Percentiles rank a stretch among this genome's conserved stretches.
Evolutionary conservation across 1,140 invertebrate species (phyloP).

Genomic region (Bathynomus jamesi): DNA sequence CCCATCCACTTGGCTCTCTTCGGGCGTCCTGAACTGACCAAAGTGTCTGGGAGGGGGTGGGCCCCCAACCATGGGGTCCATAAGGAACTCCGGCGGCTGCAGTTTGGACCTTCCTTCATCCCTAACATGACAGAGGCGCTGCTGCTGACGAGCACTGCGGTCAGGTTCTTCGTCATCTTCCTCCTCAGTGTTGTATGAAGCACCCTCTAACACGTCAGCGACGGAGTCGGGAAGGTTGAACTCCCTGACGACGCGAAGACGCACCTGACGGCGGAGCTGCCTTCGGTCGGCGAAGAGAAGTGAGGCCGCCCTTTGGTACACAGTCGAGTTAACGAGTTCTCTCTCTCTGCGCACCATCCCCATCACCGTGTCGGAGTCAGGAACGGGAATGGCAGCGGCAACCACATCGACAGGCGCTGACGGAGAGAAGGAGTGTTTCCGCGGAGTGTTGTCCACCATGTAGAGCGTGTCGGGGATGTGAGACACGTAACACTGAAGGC

Average conservation of each 20-base stretch:
- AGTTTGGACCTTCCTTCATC: slow-evolving; percentile 32
- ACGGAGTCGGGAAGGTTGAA: slow-evolving; percentile 88
- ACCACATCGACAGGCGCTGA: slow-evolving; percentile 47
- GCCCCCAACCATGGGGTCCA: slow-evolving; percentile 22
- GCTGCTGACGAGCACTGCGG: neutral
- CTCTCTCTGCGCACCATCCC: slow-evolving; percentile 78
- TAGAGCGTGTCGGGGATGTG: slow-evolving; percentile 85
- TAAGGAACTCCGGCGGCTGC: slow-evolving; percentile 31
- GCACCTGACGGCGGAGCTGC: slow-evolving; percentile 69
- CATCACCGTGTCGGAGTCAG: slow-evolving; percentile 62
- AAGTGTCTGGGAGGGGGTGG: slow-evolving; percentile 13
- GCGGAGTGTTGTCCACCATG: slow-evolving; percentile 66
- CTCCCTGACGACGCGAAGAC: slow-evolving; percentile 81
- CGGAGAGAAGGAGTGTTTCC: slow-evolving; percentile 38
- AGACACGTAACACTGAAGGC: slow-evolving; percentile 53
- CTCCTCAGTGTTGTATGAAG: slow-evolving; percentile 30
- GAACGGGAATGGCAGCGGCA: slow-evolving; percentile 59
- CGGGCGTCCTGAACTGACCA: neutral
- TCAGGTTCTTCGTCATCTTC: slow-evolving; percentile 7
- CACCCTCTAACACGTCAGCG: slow-evolving; percentile 67
- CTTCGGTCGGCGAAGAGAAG: slow-evolving; percentile 65
- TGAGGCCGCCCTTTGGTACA: slow-evolving; percentile 64
- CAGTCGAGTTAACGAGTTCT: slow-evolving; percentile 69
- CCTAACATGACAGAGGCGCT: slow-evolving; percentile 25
- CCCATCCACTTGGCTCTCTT: slow-evolving; percentile 40